Base-by-base conservation (phyloP, 2,113 vertebrate species). In the Castor canadensis region DNA sequence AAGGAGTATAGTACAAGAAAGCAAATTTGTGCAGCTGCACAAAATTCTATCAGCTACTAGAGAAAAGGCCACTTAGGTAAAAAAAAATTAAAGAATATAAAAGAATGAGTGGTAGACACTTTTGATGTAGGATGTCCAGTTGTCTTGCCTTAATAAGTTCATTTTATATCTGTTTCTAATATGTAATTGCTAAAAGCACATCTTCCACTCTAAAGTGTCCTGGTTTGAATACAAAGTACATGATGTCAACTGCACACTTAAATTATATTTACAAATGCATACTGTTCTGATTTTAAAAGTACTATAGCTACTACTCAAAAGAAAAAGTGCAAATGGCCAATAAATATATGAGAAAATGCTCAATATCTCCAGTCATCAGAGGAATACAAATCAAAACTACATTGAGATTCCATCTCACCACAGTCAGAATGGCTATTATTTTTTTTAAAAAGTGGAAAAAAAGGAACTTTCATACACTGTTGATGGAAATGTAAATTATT, bases 211-310 rank as follows among this genome's bases (percentile, higher is more conserved):
- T 90, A 15, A 60, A 58, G n/a, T 81, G 24, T 77, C 4, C 52
- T 73, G 30, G 6, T 86, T 69, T 88, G 62, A 85, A 81, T 80
- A 73, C 89, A 96, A 94, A 76, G 1, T 8, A 52, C 15, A 26
- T 56, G 16, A 11, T 71, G 12, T 52, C 28, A 22, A 56, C 38
- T 73, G 12, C 5, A 90, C 84, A 67, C 49, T 89, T 66, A 62
- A 60, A 86, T 85, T 91, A 69, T 47, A 83, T 81, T 95, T 88
- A 81, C 69, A 94, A 76, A 85, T 38, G 45, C 15, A 77, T 13
- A 80, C 20, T 28, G 4, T 72, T 85, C 20, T 67, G 56, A 60
- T 58, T 67, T 77, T 35, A 79, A 54, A 92, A 47, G 5, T 62
- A 54, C 17, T 80, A 17, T 13, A 58, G 43, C 43, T 16, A 60